Conservation (phyloP, 2,888 invertebrate genomes). For the Actias luna region DNA sequence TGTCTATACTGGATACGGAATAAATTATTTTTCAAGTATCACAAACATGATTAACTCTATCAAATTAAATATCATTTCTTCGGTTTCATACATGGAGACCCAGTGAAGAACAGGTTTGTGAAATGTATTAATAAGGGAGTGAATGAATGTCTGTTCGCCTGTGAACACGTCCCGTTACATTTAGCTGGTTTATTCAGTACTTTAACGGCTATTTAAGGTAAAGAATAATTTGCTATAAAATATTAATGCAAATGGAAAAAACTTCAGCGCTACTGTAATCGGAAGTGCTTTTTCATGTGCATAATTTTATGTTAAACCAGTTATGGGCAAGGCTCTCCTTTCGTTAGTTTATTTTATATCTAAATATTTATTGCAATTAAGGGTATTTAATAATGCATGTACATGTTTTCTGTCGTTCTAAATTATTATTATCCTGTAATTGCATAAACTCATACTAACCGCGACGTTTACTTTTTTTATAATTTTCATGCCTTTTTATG, state of each 20-base stretch:
- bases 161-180: not conserved
- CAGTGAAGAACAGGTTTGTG: not conserved
- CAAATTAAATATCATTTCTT: not conserved
- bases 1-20: not conserved
- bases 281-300: not conserved
- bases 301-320: no score
- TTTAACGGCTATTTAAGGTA: not conserved
- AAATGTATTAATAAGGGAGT: not conserved
- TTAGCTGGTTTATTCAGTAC: not conserved
- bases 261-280: not conserved
- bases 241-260: not conserved
- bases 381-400: no score
- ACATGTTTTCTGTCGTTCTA: no score
- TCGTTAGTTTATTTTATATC: no score
- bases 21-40: not conserved
- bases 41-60: not conserved
- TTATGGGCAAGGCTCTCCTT: no score
- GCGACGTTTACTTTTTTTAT: no score
- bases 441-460: no score
- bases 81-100: not conserved
- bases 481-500: no score
- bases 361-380: no score
- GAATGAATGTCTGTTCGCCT: not conserved
- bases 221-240: not conserved
- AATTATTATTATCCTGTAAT: no score